Evolutionary conservation across 2,797 vertebrate genomes (phyloP), one percentile per base, ranked within the genome.

Genomic region (Lateolabrax maculatus): DNA sequence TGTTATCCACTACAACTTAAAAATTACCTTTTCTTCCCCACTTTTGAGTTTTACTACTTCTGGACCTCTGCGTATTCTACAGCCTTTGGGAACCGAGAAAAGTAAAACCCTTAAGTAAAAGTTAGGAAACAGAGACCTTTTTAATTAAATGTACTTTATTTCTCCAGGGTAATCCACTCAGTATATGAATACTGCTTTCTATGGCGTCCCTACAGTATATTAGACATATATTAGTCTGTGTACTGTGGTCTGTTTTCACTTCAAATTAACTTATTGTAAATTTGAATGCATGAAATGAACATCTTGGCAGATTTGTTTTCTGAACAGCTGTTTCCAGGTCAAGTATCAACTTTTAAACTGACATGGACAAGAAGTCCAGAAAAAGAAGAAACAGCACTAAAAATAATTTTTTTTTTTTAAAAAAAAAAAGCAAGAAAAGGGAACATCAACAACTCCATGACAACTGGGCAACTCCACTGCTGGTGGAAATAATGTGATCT

Each of bases 261-360:
- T 62, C 8, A 65, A 44, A 65, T 70, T 0, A 27, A 57, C 15
- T 46, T 46, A 57, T 36, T 39, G 2, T 8, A 58, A 64, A 46
- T 48, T 18, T 41, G 51, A 23, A 43, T 6, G 2, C 12, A 61
- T 9, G 6, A 21, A 46, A 61, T 31, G 18, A 12, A 29, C n/a
- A 55, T 16, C n/a, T 23, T 36, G 18, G n/a, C 21, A 0, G 15
- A 0, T 13, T 13, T 31, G 0, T n/a, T 16, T 8, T 46, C 0
- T 37, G 13, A 52, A 16, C 3, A 11, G 6, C 23, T n/a, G 16
- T 18, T 36, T 34, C 18, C 61, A 60, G 21, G 8, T 49, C 44
- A 65, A 12, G 16, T 34, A 60, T 65, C 18, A 37, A 12, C 6
- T 19, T 72, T 15, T 27, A 37, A 70, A 9, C 4, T 9, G 48